phyloP scores from a whole-genome alignment of 2,113 vertebrate species.

The Malurus cyaneus region DNA sequence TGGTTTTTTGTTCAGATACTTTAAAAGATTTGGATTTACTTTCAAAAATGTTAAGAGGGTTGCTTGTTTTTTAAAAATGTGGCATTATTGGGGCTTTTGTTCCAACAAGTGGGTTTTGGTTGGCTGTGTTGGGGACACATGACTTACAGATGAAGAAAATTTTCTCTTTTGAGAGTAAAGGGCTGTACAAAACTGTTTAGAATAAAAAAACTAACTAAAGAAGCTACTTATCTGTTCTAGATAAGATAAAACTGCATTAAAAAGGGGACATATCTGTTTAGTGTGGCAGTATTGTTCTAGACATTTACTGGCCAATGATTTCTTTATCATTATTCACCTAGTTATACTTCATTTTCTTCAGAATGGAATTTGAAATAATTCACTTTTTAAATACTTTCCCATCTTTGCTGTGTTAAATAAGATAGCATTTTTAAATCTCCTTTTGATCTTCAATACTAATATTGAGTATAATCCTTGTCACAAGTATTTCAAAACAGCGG shows the following conservation, averaged over 20 bases:
- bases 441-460: not conserved
- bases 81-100: not conserved
- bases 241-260: not conserved
- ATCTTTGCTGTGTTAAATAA: not conserved
- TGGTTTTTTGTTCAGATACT: not conserved
- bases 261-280: not conserved
- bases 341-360: not conserved
- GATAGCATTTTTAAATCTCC: not conserved
- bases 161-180: not conserved
- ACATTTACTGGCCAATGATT: not conserved
- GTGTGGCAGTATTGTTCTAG: not conserved
- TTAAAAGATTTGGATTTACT: not conserved
- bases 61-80: not conserved
- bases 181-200: not conserved
- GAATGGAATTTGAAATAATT: not conserved
- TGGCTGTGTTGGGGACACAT: fast-evolving
- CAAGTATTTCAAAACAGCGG: not conserved
- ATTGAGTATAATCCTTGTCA: not conserved
- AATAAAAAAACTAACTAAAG: not conserved
- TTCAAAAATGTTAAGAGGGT: not conserved
- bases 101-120: not conserved
- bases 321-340: not conserved
- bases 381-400: not conserved
- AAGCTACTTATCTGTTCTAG: not conserved
- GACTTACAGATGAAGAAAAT: not conserved